phyloP scores from a whole-genome alignment of 2,888 invertebrate genomes.

The Drosophila limbata region DNA sequence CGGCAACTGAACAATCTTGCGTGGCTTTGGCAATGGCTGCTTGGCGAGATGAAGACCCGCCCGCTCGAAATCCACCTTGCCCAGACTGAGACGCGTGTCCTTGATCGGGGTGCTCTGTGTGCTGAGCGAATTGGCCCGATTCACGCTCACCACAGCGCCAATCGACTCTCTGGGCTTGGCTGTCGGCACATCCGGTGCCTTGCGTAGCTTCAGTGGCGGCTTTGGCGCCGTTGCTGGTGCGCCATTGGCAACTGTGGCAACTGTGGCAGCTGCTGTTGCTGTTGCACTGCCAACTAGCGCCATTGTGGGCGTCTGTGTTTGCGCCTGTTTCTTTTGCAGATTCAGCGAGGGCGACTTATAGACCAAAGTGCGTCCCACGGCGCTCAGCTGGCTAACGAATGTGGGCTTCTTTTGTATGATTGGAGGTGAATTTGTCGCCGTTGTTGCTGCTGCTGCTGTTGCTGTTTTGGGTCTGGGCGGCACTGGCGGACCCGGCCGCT shows the following conservation, averaged over 20 bases:
- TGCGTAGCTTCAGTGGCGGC: slow-evolving; percentile 79
- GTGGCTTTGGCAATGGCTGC: slow-evolving; percentile 80
- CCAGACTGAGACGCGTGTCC: slow-evolving; percentile 81
- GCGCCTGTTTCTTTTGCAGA: slow-evolving; percentile 82
- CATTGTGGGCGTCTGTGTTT: slow-evolving; percentile 73
- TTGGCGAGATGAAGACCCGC: slow-evolving; percentile 74
- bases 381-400: slow-evolving; percentile 72
- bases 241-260: slow-evolving; percentile 27
- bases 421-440: slow-evolving; percentile 55
- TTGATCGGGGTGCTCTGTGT: slow-evolving; percentile 65
- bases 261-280: slow-evolving; percentile 37
- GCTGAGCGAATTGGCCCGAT: slow-evolving; percentile 71
- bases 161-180: slow-evolving; percentile 68
- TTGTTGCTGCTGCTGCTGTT: slow-evolving; percentile 26
- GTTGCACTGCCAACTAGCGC: slow-evolving; percentile 57
- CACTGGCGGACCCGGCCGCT: slow-evolving; percentile 90
- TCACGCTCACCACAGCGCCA: slow-evolving; percentile 51
- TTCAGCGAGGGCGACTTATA: slow-evolving; percentile 84
- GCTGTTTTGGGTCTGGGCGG: slow-evolving; percentile 90
- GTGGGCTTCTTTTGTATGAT: slow-evolving; percentile 78
- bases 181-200: slow-evolving; percentile 82
- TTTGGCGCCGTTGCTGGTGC: slow-evolving; percentile 62
- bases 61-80: slow-evolving; percentile 80
- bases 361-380: slow-evolving; percentile 85
- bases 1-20: slow-evolving; percentile 82